Evolutionary conservation across 2,113 vertebrate species (phyloP).

Genomic region (Anolis carolinensis): DNA sequence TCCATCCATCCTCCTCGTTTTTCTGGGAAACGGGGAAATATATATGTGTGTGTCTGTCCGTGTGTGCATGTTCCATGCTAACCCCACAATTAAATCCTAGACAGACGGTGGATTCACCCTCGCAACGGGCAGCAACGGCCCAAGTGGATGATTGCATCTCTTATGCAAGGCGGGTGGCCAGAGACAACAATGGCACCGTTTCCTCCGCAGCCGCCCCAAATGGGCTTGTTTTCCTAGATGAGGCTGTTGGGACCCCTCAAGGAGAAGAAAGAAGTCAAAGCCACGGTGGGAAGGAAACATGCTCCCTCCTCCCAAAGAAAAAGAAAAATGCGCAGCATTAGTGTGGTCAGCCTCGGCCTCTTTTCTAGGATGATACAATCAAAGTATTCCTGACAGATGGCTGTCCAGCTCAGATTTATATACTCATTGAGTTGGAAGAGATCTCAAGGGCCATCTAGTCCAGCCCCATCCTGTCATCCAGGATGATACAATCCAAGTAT

Average conservation of each 20-base stretch:
- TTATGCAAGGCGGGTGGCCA: slow-evolving; percentile 22
- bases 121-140: neutral
- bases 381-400: too few species aligned
- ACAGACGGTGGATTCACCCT: slow-evolving; percentile 38
- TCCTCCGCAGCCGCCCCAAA: slow-evolving; percentile 57
- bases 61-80: slow-evolving; percentile 34
- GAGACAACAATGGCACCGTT: slow-evolving; percentile 22
- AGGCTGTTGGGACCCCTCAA: slow-evolving; percentile 18
- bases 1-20: slow-evolving; percentile 40
- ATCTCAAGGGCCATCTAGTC: too few species aligned
- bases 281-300: slow-evolving; percentile 3
- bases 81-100: slow-evolving; percentile 67
- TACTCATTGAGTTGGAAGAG: too few species aligned
- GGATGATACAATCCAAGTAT: too few species aligned
- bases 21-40: slow-evolving; percentile 48
- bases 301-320: neutral
- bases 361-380: too few species aligned
- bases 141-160: slow-evolving; percentile 32
- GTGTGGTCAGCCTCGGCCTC: neutral
- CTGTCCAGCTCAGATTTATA: too few species aligned
- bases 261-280: neutral
- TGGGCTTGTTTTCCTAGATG: neutral
- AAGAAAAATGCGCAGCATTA: neutral
- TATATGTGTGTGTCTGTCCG: slow-evolving; percentile 7
- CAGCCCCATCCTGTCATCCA: too few species aligned